These are phyloP conservation scores for Papilio polytes DNA, from an alignment of 1,140 invertebrate species.

Conservation along the genomic window DNA sequence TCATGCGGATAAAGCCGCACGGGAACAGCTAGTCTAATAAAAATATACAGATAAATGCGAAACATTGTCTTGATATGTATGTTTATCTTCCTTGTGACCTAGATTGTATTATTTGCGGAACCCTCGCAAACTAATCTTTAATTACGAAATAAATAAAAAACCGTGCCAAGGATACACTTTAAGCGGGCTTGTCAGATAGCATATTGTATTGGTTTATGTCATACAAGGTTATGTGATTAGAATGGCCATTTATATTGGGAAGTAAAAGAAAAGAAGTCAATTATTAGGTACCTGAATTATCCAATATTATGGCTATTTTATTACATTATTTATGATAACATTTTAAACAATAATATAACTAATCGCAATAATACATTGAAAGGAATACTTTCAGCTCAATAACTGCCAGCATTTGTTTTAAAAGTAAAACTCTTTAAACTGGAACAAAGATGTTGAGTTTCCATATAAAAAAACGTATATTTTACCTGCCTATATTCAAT, in stretches of 20 bases:
- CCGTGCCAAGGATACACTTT: not conserved
- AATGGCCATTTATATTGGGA: not conserved
- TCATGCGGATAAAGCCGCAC: no score
- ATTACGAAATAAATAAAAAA: conserved; percentile 22
- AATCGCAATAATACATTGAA: no score
- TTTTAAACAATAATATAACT: no score
- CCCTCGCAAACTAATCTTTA: conserved; percentile 18
- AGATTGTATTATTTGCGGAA: conserved; percentile 15
- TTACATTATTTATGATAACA: no score
- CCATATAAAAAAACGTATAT: no score
- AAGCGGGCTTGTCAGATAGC: conserved; percentile 24
- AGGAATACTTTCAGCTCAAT: no score
- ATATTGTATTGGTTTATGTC: conserved; percentile 19
- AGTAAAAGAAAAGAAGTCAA: not conserved
- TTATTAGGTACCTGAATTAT: not conserved
- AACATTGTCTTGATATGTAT: not conserved
- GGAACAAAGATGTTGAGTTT: no score
- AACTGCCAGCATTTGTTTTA: no score
- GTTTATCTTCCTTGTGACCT: conserved; percentile 21
- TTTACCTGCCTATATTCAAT: no score
- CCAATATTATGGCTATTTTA: no score
- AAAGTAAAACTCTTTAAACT: no score
- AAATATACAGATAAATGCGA: not conserved
- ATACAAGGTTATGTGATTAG: conserved; percentile 4
- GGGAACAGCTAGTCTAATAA: not conserved